A percentile compares a stretch with the other conserved stretches of the same genome.
Conservation (phyloP, 2,797 vertebrate species). For the Chaunax sp. region DNA sequence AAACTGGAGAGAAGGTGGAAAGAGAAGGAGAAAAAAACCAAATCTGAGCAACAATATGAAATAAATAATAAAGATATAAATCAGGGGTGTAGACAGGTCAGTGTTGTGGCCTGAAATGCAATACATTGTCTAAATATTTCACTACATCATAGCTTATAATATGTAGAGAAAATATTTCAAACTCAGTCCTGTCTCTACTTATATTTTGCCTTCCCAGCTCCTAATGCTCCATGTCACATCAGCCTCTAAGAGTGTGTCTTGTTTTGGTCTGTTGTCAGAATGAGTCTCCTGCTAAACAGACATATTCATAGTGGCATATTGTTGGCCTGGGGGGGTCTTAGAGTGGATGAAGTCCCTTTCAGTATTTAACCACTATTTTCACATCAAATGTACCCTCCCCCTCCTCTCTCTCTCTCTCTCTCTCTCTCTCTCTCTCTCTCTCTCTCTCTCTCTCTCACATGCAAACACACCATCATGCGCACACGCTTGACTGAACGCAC, state of each 20-base stretch:
- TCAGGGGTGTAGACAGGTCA: conserved; percentile 28
- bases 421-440: conserved; percentile 16
- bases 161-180: conserved; percentile 55
- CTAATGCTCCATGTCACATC: conserved; percentile 79
- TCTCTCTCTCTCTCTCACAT: conserved; percentile 7
- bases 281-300: conserved; percentile 69
- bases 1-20: conserved; percentile 49
- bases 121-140: conserved; percentile 40
- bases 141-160: conserved; percentile 49
- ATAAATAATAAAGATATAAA: conserved; percentile 36
- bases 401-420: conserved; percentile 17
- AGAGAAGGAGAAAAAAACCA: conserved; percentile 24
- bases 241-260: conserved; percentile 72
- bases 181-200: conserved; percentile 45
- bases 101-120: conserved; percentile 32
- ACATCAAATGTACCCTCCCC: conserved; percentile 59
- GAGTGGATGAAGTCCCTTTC: conserved; percentile 74
- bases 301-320: conserved; percentile 80
- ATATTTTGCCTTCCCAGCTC: conserved; percentile 56
- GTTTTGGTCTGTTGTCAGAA: conserved; percentile 83
- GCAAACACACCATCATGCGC: conserved; percentile 14
- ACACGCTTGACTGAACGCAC: conserved; percentile 30
- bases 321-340: conserved; percentile 69
- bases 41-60: conserved; percentile 34
- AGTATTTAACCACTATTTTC: conserved; percentile 79